A percentile compares a stretch with the other conserved stretches of the same genome.
Evolutionary conservation across 2,113 vertebrate species (phyloP).

Genomic region (Pollimyrus isidori): DNA sequence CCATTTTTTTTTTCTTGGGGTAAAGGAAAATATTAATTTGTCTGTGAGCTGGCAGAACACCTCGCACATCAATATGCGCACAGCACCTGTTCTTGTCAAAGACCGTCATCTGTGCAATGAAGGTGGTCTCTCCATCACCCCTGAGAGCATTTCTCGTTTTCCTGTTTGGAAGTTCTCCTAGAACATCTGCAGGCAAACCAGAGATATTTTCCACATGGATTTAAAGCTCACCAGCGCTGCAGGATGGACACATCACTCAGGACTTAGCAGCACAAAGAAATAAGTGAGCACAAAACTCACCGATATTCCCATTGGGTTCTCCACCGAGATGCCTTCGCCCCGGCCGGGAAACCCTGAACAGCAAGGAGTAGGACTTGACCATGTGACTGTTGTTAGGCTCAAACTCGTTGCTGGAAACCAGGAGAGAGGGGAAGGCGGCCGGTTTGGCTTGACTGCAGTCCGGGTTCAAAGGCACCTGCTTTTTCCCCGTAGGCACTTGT

Average conservation of each 20-base stretch:
- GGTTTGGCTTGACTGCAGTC: conserved; percentile 93
- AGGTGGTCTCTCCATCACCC: conserved; percentile 84
- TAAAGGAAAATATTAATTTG: not conserved
- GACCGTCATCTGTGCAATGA: conserved; percentile 95
- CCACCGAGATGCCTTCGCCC: conserved; percentile 83
- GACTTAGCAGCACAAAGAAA: not conserved
- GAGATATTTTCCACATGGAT: not conserved
- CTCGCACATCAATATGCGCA: not conserved
- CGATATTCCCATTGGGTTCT: conserved; percentile 92
- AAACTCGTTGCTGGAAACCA: conserved; percentile 97
- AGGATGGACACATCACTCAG: not conserved
- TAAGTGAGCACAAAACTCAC: conserved; percentile 49
- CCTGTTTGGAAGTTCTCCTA: conserved; percentile 78
- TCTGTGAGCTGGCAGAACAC: not conserved
- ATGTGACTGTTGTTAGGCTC: conserved; percentile 99
- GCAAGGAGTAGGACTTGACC: conserved; percentile 97
- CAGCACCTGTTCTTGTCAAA: conserved; percentile 95
- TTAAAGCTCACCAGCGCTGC: not conserved
- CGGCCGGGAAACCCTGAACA: conserved; percentile 90
- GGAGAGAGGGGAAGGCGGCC: conserved; percentile 85
- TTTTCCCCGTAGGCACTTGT: conserved; percentile 99
- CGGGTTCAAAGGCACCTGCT: conserved; percentile 99
- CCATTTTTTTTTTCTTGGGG: too few species aligned
- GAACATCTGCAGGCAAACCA: conserved; percentile 69
- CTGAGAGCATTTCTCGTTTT: conserved; percentile 83